Evolutionary conservation across 2,797 vertebrate species (phyloP), one percentile per base, ranked within the genome.

Genomic region (Leptatherina wallacei): DNA sequence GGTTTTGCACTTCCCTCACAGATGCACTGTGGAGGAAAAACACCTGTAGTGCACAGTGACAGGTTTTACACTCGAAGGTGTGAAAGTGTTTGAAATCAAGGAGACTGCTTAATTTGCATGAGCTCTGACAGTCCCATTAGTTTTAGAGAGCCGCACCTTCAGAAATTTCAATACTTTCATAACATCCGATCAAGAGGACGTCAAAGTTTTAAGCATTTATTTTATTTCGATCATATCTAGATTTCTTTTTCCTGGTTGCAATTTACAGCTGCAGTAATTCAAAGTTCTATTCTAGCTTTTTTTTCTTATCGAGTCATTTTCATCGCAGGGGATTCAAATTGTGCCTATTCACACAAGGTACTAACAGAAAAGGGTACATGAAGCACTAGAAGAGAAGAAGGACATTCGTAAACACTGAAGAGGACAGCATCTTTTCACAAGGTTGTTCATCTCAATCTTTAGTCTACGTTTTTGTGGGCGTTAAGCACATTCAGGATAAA

Each of bases 281-380:
- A 24, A 29, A 22, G 71, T 75, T 65, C 67, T 22, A 57, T 70
- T 78, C 44, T 40, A 63, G 56, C 60, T 65, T 51, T 65, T 65
- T 57, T 56, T 80, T 35, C 54, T 44, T 56, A 52, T 68, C 24
- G 16, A 47, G 58, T 58, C 40, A 56, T 22, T 69, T 69, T 71
- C 38, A 30, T 30, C 29, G 61, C 55, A 14, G 27, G 14, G 44
- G 35, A 55, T 61, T 65, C 14, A 64, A 62, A 75, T n/a, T 30
- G 10, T 13, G 35, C 11, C 38, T 29, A 3, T 29, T 29, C 13
- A 3, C 60, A 57, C 11, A 27, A 3, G 30, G 27, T 57, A 59
- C 35, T 32, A 12, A 22, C 33, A 32, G n/a, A 61, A 52, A 14
- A 35, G 24, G 40, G 69, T 49, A 57, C 14, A 38, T 5, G 22